Base-by-base conservation (phyloP, 2,113 vertebrate genomes). In the Myotis yumanensis region DNA sequence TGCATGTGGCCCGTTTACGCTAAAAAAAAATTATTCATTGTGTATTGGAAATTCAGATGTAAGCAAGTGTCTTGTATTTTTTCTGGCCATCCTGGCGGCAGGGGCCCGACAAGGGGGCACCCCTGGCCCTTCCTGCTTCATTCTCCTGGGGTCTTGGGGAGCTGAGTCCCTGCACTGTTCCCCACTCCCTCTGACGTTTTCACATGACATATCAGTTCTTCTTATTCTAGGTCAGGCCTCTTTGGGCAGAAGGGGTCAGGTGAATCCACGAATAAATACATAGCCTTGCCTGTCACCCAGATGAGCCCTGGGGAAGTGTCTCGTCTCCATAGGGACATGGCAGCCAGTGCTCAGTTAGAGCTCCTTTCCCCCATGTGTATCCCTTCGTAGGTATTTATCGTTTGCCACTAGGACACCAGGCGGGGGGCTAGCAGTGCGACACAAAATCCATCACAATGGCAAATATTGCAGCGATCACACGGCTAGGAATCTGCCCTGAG, bases 381-480 rank as follows among this genome's bases (percentile, higher is more conserved):
- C 22, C 40, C 57, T 83, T 68, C 68, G 23, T 8, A 1, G 51
- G 37, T 76, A 68, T 93, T 94, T 93, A 66, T 90, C 89, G 94
- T 94, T 59, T 90, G 84, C 84, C 81, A 48, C 59, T 68, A 87
- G 92, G 48, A 79, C 52, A 52, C 52, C 22, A 51, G 52, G n/a
- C 37, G 15, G 32, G 12, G 52, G 68, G 51, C 64, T 51, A 69
- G 23, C 16, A 0, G n/a, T 32, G 76, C 37, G 7, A 77, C 0
- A 0, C 7, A n/a, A 94, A 93, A 96, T 92, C 90, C 88, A 94
- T 96, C 90, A 95, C 59, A 77, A 77, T 52, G 88, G 84, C 66
- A 84, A 97, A 77, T 62, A 85, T 79, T 46, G 66, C 37, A 82
- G 94, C 51, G 54, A 68, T 90, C 84, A 85, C 66, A 32, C 14